A percentile compares a stretch with the other conserved stretches of the same genome.
These are phyloP conservation scores for Magallana nippona DNA, from an alignment of 2,888 invertebrate genomes.

Conservation along the genomic window DNA sequence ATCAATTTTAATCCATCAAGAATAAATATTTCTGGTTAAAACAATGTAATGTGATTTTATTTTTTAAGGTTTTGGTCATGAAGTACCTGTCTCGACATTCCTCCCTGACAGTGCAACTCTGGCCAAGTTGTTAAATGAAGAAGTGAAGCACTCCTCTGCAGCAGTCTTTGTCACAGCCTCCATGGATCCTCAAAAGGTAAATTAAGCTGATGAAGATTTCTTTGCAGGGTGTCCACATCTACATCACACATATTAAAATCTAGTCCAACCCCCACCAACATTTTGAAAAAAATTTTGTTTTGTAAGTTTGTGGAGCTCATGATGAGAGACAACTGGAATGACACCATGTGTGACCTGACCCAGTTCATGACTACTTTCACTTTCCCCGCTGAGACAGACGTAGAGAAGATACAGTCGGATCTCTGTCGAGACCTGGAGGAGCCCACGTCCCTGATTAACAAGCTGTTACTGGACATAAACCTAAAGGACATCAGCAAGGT, in stretches of 20 bases:
- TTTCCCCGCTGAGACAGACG: slow-evolving; percentile 59
- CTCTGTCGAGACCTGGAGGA: slow-evolving; percentile 61
- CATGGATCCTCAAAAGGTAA: slow-evolving; percentile 62
- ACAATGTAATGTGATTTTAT: not conserved
- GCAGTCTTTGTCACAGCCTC: slow-evolving; percentile 60
- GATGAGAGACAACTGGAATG: slow-evolving; percentile 56
- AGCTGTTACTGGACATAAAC: slow-evolving; percentile 53
- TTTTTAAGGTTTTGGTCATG: slow-evolving; percentile 54
- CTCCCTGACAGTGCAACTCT: slow-evolving; percentile 61
- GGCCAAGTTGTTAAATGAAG: slow-evolving; percentile 49
- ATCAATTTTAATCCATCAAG: not conserved
- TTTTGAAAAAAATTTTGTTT: not conserved
- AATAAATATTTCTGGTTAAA: not conserved
- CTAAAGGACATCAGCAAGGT: slow-evolving; percentile 37
- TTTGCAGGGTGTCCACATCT: no score
- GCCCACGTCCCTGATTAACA: slow-evolving; percentile 43
- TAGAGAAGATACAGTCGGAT: slow-evolving; percentile 54
- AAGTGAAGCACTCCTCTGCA: slow-evolving; percentile 55
- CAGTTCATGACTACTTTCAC: slow-evolving; percentile 62
- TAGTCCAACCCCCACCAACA: no score
- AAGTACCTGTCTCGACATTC: slow-evolving; percentile 57
- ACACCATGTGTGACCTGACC: slow-evolving; percentile 57
- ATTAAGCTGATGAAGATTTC: not conserved
- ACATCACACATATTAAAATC: not conserved
- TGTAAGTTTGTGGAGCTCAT: slow-evolving; percentile 61